These are phyloP conservation scores for Hippocampus barbouri DNA, from an alignment of 2,113 vertebrate genomes.

Conservation along the genomic window DNA sequence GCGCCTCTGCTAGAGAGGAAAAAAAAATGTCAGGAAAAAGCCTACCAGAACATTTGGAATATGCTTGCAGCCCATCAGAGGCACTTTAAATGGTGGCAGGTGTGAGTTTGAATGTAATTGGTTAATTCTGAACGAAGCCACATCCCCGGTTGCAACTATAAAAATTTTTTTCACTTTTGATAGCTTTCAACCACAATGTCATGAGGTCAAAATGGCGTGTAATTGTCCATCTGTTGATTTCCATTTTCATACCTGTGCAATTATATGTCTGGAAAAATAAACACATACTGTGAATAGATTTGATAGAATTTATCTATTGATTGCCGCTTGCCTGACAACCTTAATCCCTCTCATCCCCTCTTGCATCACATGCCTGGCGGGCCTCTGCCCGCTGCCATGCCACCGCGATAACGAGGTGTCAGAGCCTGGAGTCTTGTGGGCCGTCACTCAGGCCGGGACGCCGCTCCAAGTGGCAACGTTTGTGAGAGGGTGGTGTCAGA, in stretches of 20 bases:
- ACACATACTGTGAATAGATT: conserved; percentile 1
- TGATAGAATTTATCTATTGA: conserved; percentile 3
- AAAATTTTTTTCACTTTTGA: too few species aligned
- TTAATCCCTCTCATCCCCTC: conserved; percentile 47
- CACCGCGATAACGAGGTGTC: conserved; percentile 86
- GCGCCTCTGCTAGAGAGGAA: too few species aligned
- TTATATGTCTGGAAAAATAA: background rate
- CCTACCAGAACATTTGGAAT: too few species aligned
- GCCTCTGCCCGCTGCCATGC: conserved; percentile 61
- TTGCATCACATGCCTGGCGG: conserved; percentile 73
- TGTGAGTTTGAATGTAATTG: too few species aligned
- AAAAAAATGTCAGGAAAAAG: too few species aligned
- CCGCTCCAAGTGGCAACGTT: conserved; percentile 69
- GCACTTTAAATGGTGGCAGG: too few species aligned
- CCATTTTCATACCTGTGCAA: background rate
- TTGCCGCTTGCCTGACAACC: conserved; percentile 30
- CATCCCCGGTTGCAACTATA: too few species aligned
- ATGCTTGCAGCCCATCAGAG: too few species aligned
- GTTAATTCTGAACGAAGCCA: too few species aligned
- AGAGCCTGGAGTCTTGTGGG: conserved; percentile 77
- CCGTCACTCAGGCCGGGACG: conserved; percentile 75
- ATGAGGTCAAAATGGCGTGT: background rate
- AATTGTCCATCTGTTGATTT: background rate
- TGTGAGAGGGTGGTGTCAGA: conserved; percentile 71
- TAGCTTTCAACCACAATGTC: background rate